Conservation (phyloP, 2,888 invertebrate genomes). For the Drosophila barbarae region DNA sequence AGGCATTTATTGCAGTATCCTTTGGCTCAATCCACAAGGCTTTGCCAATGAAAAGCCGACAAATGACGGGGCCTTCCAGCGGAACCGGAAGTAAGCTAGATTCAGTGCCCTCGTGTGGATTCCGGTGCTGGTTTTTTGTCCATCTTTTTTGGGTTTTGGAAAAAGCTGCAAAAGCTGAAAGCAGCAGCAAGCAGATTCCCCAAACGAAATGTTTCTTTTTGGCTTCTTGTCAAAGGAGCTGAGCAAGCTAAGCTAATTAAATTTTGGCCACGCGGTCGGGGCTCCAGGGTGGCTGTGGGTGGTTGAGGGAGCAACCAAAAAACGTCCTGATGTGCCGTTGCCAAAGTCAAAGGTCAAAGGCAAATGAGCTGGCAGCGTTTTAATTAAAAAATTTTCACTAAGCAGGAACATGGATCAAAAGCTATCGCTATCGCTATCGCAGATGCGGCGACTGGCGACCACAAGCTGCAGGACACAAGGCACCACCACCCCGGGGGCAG, state of each 20-base stretch:
- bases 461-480: slow-evolving; percentile 63
- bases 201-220: slow-evolving; percentile 30
- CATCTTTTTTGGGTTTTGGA: background rate
- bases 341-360: slow-evolving; percentile 60
- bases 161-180: background rate
- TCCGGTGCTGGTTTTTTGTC: slow-evolving; percentile 8
- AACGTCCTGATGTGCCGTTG: slow-evolving; percentile 11
- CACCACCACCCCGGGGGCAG: background rate
- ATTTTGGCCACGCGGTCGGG: slow-evolving; percentile 55
- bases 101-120: slow-evolving; percentile 15
- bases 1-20: background rate
- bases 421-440: slow-evolving; percentile 65
- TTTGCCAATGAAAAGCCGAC: slow-evolving; percentile 29
- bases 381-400: slow-evolving; percentile 62
- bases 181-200: slow-evolving; percentile 10
- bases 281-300: background rate
- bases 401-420: slow-evolving; percentile 60
- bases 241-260: slow-evolving; percentile 67
- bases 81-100: slow-evolving; percentile 31
- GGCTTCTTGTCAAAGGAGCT: slow-evolving; percentile 55
- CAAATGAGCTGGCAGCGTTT: slow-evolving; percentile 65
- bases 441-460: slow-evolving; percentile 65
- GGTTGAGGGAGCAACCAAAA: background rate
- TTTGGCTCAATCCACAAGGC: background rate
- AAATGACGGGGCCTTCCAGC: background rate